A percentile compares a stretch with the other conserved stretches of the same genome.
Evolutionary conservation across 2,113 vertebrate species (phyloP).

Genomic region (Heteronetta atricapilla): DNA sequence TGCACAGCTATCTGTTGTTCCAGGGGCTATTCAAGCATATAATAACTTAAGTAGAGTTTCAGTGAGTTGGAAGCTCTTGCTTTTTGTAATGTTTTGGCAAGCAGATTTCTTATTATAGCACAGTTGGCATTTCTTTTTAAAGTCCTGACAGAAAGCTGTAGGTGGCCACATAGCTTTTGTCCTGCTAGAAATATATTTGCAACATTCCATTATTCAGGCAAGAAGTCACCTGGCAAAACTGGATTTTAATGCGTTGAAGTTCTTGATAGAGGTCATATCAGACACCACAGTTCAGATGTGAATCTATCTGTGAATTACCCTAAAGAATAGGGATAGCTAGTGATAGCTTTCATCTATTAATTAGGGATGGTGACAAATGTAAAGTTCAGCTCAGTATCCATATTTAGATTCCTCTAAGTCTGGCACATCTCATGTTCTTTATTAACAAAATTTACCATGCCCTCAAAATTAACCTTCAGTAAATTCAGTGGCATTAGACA

Average conservation of each 20-base stretch:
- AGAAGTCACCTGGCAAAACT: not conserved
- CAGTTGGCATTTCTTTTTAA: slow-evolving; percentile 64
- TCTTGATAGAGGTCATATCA: not conserved
- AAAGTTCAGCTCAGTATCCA: not conserved
- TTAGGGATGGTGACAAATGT: not conserved
- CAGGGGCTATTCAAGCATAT: slow-evolving; percentile 68
- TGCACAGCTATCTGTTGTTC: slow-evolving; percentile 74
- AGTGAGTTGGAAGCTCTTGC: slow-evolving; percentile 68
- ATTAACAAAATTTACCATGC: not conserved
- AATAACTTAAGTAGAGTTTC: slow-evolving; percentile 76
- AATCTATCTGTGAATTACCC: not conserved
- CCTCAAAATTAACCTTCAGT: not conserved
- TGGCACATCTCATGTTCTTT: not conserved
- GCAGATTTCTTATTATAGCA: slow-evolving; percentile 68
- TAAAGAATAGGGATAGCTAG: not conserved
- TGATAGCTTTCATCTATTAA: not conserved
- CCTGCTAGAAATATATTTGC: not conserved
- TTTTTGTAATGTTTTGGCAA: slow-evolving; percentile 65
- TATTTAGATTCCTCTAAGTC: not conserved
- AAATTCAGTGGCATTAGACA: not conserved
- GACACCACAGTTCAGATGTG: not conserved
- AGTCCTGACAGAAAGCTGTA: slow-evolving; percentile 64
- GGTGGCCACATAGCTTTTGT: slow-evolving; percentile 46
- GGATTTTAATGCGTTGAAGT: not conserved
- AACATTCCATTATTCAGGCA: not conserved